Percentiles rank a stretch among this genome's conserved stretches.
Conservation (phyloP, 2,113 vertebrate species). For the Eptesicus fuscus region DNA sequence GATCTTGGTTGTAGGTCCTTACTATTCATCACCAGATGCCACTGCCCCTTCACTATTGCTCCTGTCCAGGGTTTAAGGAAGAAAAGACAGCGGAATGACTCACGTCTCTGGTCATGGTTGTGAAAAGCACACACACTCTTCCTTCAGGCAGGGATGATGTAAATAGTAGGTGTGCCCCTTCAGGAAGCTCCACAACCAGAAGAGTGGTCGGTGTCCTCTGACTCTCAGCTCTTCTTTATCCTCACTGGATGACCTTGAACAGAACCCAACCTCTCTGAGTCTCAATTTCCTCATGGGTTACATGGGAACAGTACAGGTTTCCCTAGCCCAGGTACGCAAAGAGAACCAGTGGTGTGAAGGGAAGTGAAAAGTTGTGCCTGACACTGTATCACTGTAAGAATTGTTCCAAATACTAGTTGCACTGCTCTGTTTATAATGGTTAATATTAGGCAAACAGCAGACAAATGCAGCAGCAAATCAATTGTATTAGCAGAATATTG, state of each 20-base stretch:
- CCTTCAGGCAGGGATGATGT: not conserved
- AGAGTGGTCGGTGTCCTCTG: not conserved
- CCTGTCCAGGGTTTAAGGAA: not conserved
- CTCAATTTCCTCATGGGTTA: not conserved
- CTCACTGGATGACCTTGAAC: not conserved
- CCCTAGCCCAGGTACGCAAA: slow-evolving; percentile 99
- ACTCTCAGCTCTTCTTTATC: not conserved
- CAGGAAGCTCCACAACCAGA: not conserved
- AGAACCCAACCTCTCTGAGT: not conserved
- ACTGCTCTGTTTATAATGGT: slow-evolving; percentile 99
- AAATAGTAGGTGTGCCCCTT: not conserved
- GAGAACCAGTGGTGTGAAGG: slow-evolving; percentile 99
- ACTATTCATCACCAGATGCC: not conserved
- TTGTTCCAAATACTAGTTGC: slow-evolving; percentile 93
- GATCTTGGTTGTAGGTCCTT: not conserved
- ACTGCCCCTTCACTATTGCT: not conserved
- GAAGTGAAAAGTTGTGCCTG: slow-evolving; percentile 87
- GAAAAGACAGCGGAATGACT: not conserved
- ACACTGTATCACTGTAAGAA: slow-evolving; percentile 90
- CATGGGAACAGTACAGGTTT: not conserved
- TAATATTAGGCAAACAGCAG: slow-evolving; percentile 95
- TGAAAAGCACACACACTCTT: not conserved
- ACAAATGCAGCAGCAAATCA: slow-evolving; percentile 88
- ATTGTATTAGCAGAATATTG: slow-evolving; percentile 87
- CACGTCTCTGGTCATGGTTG: not conserved